These are phyloP conservation scores for Rhagium mordax DNA, from an alignment of 2,888 invertebrate species.

Conservation along the genomic window DNA sequence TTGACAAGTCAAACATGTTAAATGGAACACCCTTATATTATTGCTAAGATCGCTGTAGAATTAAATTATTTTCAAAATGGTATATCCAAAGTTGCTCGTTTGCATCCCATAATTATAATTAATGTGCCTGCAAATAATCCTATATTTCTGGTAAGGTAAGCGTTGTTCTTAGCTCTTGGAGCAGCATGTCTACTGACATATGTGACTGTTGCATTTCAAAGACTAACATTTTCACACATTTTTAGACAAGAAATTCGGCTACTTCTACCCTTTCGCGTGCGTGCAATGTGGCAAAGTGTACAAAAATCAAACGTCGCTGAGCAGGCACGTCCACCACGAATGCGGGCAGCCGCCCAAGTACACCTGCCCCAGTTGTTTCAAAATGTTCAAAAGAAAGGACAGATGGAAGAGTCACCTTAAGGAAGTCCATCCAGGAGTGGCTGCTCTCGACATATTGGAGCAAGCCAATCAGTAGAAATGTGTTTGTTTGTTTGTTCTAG, in stretches of 20 bases:
- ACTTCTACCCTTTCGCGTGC: slow-evolving; percentile 2
- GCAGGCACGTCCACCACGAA: slow-evolving; percentile 35
- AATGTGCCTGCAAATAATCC: too few relatives aligned
- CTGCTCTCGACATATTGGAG: neutral
- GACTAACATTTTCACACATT: neutral
- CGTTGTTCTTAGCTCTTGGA: too few relatives aligned
- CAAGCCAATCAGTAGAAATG: neutral
- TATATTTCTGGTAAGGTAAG: too few relatives aligned
- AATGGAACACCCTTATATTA: too few relatives aligned
- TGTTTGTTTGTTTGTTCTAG: too few relatives aligned
- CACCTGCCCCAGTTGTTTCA: slow-evolving; percentile 22
- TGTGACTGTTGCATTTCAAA: neutral
- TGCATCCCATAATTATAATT: too few relatives aligned
- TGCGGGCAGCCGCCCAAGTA: slow-evolving; percentile 31
- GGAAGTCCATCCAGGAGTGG: slow-evolving; percentile 9
- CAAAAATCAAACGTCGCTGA: slow-evolving; percentile 30
- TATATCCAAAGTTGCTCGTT: too few relatives aligned
- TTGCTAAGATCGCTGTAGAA: too few relatives aligned
- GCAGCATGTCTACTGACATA: too few relatives aligned
- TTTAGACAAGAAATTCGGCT: neutral
- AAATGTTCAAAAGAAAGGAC: slow-evolving; percentile 32
- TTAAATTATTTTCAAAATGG: too few relatives aligned
- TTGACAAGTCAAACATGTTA: too few relatives aligned
- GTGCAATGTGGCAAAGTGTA: slow-evolving; percentile 20
- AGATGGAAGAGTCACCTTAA: slow-evolving; percentile 17